phyloP scores from a whole-genome alignment of 1,140 invertebrate species.

The Mylabris phalerata region DNA sequence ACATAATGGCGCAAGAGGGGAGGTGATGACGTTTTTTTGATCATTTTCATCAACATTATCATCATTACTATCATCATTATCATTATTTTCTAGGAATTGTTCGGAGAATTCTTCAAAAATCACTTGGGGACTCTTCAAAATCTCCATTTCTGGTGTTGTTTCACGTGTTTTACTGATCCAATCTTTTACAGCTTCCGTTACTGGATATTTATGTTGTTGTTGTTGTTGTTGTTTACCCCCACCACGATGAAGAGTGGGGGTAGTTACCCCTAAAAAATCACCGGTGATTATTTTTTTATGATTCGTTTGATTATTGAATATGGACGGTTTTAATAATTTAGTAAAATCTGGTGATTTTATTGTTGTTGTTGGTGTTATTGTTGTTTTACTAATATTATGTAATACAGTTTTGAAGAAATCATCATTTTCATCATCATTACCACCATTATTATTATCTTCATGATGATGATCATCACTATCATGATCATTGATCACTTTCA shows the following conservation, averaged over 20 bases:
- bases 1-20: neutral
- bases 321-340: neutral
- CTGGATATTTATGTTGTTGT: constrained; percentile 30
- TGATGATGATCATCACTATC: too few species aligned
- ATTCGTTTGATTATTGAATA: neutral
- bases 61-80: neutral
- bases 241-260: constrained; percentile 3
- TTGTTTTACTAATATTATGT: constrained; percentile 7
- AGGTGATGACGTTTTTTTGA: neutral
- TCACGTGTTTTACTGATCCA: constrained; percentile 40
- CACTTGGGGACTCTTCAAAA: constrained; percentile 36
- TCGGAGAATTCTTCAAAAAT: constrained; percentile 31
- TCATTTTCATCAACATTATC: constrained; percentile 5
- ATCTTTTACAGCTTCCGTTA: constrained; percentile 38
- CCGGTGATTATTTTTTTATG: neutral
- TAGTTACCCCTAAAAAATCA: constrained; percentile 12
- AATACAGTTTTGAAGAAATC: constrained; percentile 30
- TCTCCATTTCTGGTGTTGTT: constrained; percentile 37
- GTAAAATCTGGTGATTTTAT: constrained; percentile 18
- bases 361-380: neutral
- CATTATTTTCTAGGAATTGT: too few species aligned
- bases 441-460: constrained; percentile 23
- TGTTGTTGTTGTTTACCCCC: neutral
- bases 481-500: constrained; percentile 25
- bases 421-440: constrained; percentile 14